These are phyloP conservation scores for Ommatoiulus sabulosus DNA, from an alignment of 2,888 invertebrate genomes.

Conservation along the genomic window DNA sequence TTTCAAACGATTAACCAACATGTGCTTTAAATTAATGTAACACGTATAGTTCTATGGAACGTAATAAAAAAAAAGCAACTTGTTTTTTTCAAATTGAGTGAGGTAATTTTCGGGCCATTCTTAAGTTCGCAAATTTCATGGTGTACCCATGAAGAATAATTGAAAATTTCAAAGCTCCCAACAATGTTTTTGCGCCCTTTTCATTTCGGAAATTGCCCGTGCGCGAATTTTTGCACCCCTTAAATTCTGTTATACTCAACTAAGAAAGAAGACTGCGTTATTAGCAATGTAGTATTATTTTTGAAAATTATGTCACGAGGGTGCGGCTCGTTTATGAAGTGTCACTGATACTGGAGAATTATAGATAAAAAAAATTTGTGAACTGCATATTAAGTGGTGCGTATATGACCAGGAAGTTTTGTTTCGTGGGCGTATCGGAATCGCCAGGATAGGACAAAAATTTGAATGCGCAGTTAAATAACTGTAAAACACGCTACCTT, in stretches of 20 bases:
- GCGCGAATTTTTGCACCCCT: background rate
- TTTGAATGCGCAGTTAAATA: background rate
- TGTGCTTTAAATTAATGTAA: background rate
- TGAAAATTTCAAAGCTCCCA: background rate
- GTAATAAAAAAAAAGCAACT: background rate
- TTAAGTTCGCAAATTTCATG: background rate
- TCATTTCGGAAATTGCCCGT: background rate
- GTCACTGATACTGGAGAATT: background rate
- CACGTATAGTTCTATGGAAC: background rate
- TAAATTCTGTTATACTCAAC: background rate
- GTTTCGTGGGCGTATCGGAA: background rate
- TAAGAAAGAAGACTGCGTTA: background rate
- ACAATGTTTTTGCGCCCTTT: background rate
- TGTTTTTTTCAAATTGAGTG: background rate
- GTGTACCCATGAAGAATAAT: background rate
- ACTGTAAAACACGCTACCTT: background rate
- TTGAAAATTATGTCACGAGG: constrained; percentile 35
- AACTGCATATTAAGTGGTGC: background rate
- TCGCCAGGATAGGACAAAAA: background rate
- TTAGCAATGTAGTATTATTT: background rate
- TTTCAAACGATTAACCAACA: background rate
- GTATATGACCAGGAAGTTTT: background rate
- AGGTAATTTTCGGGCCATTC: background rate
- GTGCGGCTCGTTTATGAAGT: background rate
- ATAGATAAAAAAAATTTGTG: background rate